Evolutionary conservation across 2,888 invertebrate species (phyloP).

Genomic region (Synanthedon myopaeformis): DNA sequence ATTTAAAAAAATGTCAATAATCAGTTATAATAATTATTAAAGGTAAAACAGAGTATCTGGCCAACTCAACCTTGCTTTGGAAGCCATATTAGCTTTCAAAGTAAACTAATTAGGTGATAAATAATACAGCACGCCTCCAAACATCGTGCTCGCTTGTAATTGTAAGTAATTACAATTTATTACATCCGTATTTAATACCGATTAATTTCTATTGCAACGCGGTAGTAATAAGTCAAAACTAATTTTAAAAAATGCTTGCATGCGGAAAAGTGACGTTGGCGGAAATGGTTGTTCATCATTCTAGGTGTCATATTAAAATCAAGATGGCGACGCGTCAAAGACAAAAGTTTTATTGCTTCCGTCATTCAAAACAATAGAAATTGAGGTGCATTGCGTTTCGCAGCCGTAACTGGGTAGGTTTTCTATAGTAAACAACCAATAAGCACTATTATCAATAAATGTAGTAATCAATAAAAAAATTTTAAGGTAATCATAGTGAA

Average conservation of each 20-base stretch:
- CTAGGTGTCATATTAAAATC: not conserved
- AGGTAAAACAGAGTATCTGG: too few relatives aligned
- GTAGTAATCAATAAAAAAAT: too few relatives aligned
- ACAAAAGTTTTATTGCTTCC: too few relatives aligned
- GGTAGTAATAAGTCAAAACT: not conserved
- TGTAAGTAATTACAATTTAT: constrained; percentile 16
- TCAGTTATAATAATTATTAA: too few relatives aligned
- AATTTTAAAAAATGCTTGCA: not conserved
- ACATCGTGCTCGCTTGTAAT: constrained; percentile 29
- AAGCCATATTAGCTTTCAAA: constrained; percentile 7
- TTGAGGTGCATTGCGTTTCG: too few relatives aligned
- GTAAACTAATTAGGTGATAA: constrained; percentile 28
- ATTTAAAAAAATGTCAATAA: too few relatives aligned
- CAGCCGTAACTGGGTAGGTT: too few relatives aligned
- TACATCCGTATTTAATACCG: constrained; percentile 9
- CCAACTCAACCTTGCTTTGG: not conserved
- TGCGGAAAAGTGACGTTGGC: not conserved
- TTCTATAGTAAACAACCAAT: too few relatives aligned
- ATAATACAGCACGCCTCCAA: constrained; percentile 20
- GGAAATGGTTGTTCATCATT: not conserved
- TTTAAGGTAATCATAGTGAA: too few relatives aligned
- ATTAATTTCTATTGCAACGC: constrained; percentile 1
- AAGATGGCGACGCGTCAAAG: too few relatives aligned
- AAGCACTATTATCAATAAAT: too few relatives aligned
- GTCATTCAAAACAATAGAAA: too few relatives aligned